Evolutionary conservation across 2,113 vertebrate species (phyloP), one percentile per base, ranked within the genome.

Genomic region (Eudyptes chrysolophus): DNA sequence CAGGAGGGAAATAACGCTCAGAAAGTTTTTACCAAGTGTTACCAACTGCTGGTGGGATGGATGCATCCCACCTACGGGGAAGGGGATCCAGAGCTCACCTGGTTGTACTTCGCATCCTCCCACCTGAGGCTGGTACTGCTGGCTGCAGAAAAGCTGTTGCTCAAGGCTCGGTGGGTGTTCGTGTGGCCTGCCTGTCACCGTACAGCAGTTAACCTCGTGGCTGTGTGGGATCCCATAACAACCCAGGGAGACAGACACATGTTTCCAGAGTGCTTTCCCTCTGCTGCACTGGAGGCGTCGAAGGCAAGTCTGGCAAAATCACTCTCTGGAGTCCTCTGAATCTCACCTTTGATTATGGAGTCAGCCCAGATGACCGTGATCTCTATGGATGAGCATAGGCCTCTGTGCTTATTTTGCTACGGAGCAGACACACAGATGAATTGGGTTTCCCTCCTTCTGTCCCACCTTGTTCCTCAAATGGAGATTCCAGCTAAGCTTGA

Each of bases 221-320:
- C 51, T 20, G 26, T 60, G 10, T n/a, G 72, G 57, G 38, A n/a
- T n/a, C 49, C 64, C 61, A 21, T 30, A 51, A 12, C 42, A 1
- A 0, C 5, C 21, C 79, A 38, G 22, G 13, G 62, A 78, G 66
- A 30, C 26, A 81, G 36, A 2, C 8, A 4, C 11, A 22, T 49
- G 70, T 29, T 84, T 26, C 54, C 78, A 82, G 54, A 69, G 25
- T 5, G 1, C 30, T 51, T 3, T 20, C 13, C 46, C 25, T 46
- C 44, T 0, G 3, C 40, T 55, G 49, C 44, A 8, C 21, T 44
- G 71, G 13, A 42, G 36, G 4, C n/a, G 19, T 27, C 1, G 1
- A 38, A 71, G 42, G 34, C 17, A 74, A 79, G 27, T 32, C 65
- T 65, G n/a, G 25, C 2, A 19, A 48, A 66, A 71, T 57, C 2